phyloP scores from a whole-genome alignment of 2,888 invertebrate species.

The Metalampra italica region DNA sequence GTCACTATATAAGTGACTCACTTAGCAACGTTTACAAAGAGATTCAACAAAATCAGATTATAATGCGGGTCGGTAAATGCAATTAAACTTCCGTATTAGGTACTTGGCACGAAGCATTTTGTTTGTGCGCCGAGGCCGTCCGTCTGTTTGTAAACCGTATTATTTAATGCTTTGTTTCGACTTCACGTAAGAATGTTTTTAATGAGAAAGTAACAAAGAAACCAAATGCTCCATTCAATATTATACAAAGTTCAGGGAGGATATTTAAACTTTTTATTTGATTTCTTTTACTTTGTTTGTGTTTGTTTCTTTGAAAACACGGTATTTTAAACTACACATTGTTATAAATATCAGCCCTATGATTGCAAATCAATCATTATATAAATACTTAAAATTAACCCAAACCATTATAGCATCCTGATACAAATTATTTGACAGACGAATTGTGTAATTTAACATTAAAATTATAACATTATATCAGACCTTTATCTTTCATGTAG shows the following conservation, averaged over 20 bases:
- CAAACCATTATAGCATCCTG: too few species aligned
- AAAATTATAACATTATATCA: too few species aligned
- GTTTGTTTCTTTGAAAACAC: too few species aligned
- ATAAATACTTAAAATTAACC: too few species aligned
- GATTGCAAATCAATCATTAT: too few species aligned
- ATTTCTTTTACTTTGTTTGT: not conserved
- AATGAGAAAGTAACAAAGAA: conserved; percentile 2
- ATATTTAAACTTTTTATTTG: not conserved
- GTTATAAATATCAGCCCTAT: too few species aligned
- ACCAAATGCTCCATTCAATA: not conserved
- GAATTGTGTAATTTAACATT: too few species aligned
- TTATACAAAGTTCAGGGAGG: not conserved
- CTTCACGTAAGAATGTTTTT: not conserved
- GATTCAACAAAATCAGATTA: not conserved
- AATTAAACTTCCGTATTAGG: conserved; percentile 22
- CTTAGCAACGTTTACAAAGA: not conserved
- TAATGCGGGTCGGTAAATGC: conserved; percentile 17
- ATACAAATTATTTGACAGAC: too few species aligned
- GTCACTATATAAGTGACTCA: too few species aligned
- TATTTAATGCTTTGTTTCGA: not conserved
- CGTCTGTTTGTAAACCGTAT: not conserved
- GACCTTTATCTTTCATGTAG: too few species aligned
- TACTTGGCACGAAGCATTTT: conserved; percentile 19
- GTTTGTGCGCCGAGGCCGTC: conserved; percentile 2
- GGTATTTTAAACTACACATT: too few species aligned